Evolutionary conservation across 2,797 vertebrate species (phyloP), one percentile per base, ranked within the genome.

Genomic region (Urosaurus nigricauda): DNA sequence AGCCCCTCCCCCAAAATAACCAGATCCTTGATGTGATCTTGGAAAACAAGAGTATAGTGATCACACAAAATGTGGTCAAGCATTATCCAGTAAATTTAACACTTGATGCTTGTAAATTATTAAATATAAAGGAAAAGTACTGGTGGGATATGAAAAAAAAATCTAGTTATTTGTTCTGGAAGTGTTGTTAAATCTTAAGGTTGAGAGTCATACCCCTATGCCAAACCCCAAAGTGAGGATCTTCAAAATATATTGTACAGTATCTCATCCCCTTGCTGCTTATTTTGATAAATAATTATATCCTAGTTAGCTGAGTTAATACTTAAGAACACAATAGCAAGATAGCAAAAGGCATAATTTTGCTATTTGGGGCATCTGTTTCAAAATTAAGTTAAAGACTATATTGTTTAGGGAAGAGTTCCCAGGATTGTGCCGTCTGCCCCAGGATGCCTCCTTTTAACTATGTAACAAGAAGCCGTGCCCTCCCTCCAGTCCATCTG

Each of bases 41-140:
- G 35, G 29, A 91, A 91, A 47, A 83, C 37, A 78, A 51, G 11
- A 91, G 86, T 84, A 87, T 74, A 71, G 79, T 90, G 79, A 93
- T 84, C 83, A 94, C 93, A 91, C 82, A 94, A 93, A 83, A 65
- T 40, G 87, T 87, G 35, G 29, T 77, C 88, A 90, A 70, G n/a
- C 43, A 56, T 92, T 91, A 82, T 83, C 75, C 83, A 85, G 29
- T 83, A 58, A 92, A 79, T 73, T 88, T 88, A 63, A 82, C 88
- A 78, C 71, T 91, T 90, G 74, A 92, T 70, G 78, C 0, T 24
- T 73, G 91, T 92, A n/a, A 90, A 93, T 93, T 94, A 91, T 90
- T 91, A 87, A 91, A 87, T 84, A 92, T 91, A 91, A 93, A 92
- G 75, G 5, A 3, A 93, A 32, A 70, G 21, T 79, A 90, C 81